phyloP scores from a whole-genome alignment of 2,888 invertebrate species.

The Amiota communis region DNA sequence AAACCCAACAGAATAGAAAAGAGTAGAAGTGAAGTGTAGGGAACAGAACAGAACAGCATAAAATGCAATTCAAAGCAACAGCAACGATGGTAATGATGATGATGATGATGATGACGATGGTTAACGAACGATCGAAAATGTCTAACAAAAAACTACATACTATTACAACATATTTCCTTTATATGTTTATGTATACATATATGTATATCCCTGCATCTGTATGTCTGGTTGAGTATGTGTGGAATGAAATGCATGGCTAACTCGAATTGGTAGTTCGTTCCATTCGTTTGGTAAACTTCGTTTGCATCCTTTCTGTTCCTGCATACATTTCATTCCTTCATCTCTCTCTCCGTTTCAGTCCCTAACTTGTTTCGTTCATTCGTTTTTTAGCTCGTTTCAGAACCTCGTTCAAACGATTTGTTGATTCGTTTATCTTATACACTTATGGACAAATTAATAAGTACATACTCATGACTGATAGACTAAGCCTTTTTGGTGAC shows the following conservation, averaged over 20 bases:
- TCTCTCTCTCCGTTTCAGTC: too few relatives aligned
- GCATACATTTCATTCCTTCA: too few relatives aligned
- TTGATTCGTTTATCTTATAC: too few relatives aligned
- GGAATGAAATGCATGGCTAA: conserved; percentile 54
- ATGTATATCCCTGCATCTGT: conserved; percentile 30
- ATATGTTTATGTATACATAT: neutral
- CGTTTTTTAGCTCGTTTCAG: neutral
- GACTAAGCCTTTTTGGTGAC: too few relatives aligned
- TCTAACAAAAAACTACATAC: too few relatives aligned
- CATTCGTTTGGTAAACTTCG: neutral
- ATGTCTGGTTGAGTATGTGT: conserved; percentile 18
- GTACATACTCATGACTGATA: too few relatives aligned
- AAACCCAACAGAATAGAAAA: conserved; percentile 29
- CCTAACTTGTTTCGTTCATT: neutral
- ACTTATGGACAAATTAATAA: too few relatives aligned
- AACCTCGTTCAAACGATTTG: neutral
- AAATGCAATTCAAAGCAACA: conserved; percentile 3
- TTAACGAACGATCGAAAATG: conserved; percentile 25
- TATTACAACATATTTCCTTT: too few relatives aligned
- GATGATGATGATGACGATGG: conserved; percentile 10
- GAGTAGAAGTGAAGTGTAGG: conserved; percentile 20
- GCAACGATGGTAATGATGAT: neutral
- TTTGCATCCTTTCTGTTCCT: neutral
- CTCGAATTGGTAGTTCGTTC: conserved; percentile 1
- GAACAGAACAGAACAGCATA: conserved; percentile 25